Evolutionary conservation across 1,140 invertebrate species (phyloP), one percentile per base, ranked within the genome.

Genomic region (Tetranychus cinnabarinus): DNA sequence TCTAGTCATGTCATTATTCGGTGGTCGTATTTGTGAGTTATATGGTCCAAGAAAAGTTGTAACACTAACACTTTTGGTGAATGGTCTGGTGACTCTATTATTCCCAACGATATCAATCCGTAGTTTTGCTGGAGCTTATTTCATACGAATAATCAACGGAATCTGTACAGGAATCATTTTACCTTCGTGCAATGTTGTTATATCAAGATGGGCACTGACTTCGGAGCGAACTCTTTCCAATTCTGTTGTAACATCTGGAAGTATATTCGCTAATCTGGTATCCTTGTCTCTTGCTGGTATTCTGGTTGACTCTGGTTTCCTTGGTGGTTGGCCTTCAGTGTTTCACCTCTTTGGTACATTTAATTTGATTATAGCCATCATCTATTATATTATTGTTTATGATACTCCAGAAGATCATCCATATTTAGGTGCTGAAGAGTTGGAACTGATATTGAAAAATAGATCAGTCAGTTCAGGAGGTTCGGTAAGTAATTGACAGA

Each of bases 371-470:
- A 93, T 88, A 88, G 84, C 84, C 35, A 67, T 84, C 3, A 68
- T 81, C 0, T 95, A 89, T 89, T 83, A 88, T 71, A 70, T 83
- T 1, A 73, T 92, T 31, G 80, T 90, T 8, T 88, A 81, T 69
- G 87, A 95, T 68, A 82, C 82, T 0, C 91, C 91, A 0, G 79
- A 79, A 1, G 74, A 82, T 59, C 89, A 95, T 77, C 87, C 39
- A 6, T 42, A 42, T 10, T 10, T 42, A 6, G 10, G 39, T 87
- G 2, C 76, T 86, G 56, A 95, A 42, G 91, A 97, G 72, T 74
- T 81, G 56, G 82, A 85, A n/a, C 86, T 83, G 69, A 88, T 96
- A 39, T 79, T 86, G 69, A 77, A 65, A 5, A 42, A 42, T 6
- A 5, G 39, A 42, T 42, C 39, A 42, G 55, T 62, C 62, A 46